phyloP scores from a whole-genome alignment of 2,888 invertebrate species.

The Acanthosepion esculentum region DNA sequence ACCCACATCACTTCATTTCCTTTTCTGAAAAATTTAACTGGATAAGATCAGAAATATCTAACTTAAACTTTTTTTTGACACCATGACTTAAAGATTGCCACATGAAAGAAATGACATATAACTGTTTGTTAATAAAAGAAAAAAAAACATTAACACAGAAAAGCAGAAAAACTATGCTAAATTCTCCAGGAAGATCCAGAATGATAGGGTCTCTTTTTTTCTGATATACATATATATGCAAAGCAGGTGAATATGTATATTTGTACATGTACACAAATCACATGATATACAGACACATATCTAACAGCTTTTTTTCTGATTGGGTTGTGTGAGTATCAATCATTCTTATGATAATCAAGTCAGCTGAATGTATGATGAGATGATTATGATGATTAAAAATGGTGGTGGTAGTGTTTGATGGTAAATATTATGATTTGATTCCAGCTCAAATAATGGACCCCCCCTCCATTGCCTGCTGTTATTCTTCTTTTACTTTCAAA shows the following conservation, averaged over 20 bases:
- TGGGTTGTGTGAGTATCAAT: background rate
- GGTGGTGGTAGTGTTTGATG: background rate
- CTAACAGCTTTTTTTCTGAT: background rate
- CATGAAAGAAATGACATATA: no score
- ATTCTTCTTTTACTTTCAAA: background rate
- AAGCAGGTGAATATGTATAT: background rate
- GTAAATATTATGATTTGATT: background rate
- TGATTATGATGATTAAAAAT: background rate
- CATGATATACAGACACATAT: background rate
- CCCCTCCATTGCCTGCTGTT: background rate
- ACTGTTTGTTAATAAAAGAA: no score
- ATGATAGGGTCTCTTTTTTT: background rate
- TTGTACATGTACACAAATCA: background rate
- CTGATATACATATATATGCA: constrained; percentile 4
- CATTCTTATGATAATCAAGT: background rate
- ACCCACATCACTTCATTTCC: no score
- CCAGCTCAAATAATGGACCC: background rate
- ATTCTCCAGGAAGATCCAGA: constrained; percentile 33
- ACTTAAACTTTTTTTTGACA: no score
- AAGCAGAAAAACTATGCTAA: background rate
- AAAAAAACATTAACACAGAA: no score
- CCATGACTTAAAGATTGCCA: no score
- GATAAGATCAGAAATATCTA: no score
- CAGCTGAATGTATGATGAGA: background rate
- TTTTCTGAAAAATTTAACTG: no score